phyloP scores from a whole-genome alignment of 2,113 vertebrate species.

The Prunella fulvescens region DNA sequence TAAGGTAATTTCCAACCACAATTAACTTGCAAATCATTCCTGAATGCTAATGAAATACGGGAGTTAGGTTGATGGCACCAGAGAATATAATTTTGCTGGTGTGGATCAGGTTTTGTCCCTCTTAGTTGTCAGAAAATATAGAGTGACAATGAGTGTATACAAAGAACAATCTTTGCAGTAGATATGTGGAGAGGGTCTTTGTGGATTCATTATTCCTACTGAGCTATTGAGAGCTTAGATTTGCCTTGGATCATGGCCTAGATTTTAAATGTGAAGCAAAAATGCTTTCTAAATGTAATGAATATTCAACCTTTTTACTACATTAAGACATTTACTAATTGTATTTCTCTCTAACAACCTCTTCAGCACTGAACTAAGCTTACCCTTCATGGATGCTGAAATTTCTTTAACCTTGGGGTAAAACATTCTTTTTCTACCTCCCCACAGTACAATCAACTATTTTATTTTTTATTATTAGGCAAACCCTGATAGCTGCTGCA shows the following conservation, averaged over 20 bases:
- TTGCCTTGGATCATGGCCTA: not conserved
- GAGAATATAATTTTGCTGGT: not conserved
- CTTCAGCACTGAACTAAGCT: not conserved
- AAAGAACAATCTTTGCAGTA: not conserved
- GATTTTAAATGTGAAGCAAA: slow-evolving; percentile 3
- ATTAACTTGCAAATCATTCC: slow-evolving; percentile 43
- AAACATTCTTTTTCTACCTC: not conserved
- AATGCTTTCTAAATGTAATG: not conserved
- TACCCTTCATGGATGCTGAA: not conserved
- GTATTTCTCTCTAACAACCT: not conserved
- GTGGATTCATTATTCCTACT: not conserved
- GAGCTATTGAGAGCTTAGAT: not conserved
- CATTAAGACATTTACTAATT: not conserved
- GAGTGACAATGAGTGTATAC: not conserved
- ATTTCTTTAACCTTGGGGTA: not conserved
- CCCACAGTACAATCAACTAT: not conserved
- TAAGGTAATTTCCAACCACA: not conserved
- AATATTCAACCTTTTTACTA: not conserved
- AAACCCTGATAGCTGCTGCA: not conserved
- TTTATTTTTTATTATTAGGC: not conserved
- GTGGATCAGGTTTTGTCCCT: not conserved
- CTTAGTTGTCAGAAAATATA: not conserved
- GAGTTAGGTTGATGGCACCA: not conserved
- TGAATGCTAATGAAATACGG: not conserved
- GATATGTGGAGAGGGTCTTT: not conserved